These are phyloP conservation scores for Plectropomus leopardus DNA, from an alignment of 2,113 vertebrate genomes.

Conservation along the genomic window DNA sequence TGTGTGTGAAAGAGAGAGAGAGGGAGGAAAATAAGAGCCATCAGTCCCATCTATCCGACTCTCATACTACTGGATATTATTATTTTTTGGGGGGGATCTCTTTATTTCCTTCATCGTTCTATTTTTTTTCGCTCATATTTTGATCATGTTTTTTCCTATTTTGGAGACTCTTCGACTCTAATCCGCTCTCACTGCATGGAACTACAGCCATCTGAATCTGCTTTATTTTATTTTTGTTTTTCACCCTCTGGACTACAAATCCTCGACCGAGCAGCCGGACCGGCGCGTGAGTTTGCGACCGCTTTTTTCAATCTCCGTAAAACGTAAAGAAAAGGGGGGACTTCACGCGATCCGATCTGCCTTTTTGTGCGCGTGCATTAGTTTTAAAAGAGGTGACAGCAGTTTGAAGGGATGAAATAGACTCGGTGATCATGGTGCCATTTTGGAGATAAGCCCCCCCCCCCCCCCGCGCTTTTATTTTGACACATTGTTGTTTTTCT, in stretches of 20 bases:
- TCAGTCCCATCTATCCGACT: slow-evolving; percentile 70
- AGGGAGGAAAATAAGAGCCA: slow-evolving; percentile 73
- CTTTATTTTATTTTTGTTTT: slow-evolving; percentile 21
- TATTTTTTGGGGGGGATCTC: slow-evolving; percentile 67
- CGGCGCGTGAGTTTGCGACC: neutral
- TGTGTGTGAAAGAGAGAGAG: slow-evolving; percentile 46
- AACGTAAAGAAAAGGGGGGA: slow-evolving; percentile 7
- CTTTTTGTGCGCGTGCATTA: neutral
- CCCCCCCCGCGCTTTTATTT: neutral
- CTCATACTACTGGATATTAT: slow-evolving; percentile 75
- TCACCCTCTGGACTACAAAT: neutral
- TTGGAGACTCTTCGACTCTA: slow-evolving; percentile 33
- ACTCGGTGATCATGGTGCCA: slow-evolving; percentile 63
- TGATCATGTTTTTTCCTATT: slow-evolving; percentile 24
- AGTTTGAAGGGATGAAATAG: slow-evolving; percentile 57
- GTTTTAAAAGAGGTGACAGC: slow-evolving; percentile 22
- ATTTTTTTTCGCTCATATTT: slow-evolving; percentile 43
- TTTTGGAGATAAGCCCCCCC: slow-evolving; percentile 65
- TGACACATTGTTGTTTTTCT: slow-evolving; percentile 11
- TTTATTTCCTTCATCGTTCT: slow-evolving; percentile 66
- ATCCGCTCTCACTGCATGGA: slow-evolving; percentile 37
- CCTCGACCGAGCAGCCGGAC: neutral
- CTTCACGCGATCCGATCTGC: neutral
- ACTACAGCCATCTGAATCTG: slow-evolving; percentile 53
- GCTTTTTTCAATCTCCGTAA: neutral